These are phyloP conservation scores for Merops nubicus DNA, from an alignment of 2,113 vertebrate genomes.

Conservation along the genomic window DNA sequence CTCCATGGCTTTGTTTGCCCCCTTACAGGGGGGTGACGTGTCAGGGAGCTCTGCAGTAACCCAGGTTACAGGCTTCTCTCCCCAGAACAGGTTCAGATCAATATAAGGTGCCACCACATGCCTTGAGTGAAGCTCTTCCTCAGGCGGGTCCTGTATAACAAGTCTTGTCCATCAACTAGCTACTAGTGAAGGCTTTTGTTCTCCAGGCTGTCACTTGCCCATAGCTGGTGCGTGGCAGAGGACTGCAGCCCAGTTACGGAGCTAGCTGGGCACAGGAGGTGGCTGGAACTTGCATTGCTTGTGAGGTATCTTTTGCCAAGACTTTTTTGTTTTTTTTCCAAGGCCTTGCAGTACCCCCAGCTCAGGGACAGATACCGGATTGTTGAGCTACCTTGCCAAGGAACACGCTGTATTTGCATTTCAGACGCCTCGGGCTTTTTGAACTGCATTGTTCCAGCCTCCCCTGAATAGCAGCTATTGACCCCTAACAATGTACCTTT, in stretches of 20 bases:
- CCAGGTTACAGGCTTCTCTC: neutral
- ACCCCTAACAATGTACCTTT: constrained; percentile 48
- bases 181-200: neutral
- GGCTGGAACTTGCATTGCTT: neutral
- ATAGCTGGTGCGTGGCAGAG: rapidly evolving
- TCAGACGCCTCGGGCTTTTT: neutral
- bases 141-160: neutral
- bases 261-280: neutral
- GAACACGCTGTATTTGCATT: constrained; percentile 43
- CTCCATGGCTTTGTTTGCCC: neutral
- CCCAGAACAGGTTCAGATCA: neutral
- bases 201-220: neutral
- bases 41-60: neutral
- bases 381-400: constrained; percentile 41
- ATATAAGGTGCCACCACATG: rapidly evolving
- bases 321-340: neutral
- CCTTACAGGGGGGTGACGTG: neutral
- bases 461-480: constrained; percentile 46
- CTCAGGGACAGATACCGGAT: neutral
- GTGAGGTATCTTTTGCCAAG: neutral
- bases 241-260: neutral
- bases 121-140: neutral
- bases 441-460: constrained; percentile 24
- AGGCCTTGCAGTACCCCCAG: neutral
- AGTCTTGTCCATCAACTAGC: neutral